Base-by-base conservation (phyloP, 1,140 invertebrate species). In the Zophobas morio region DNA sequence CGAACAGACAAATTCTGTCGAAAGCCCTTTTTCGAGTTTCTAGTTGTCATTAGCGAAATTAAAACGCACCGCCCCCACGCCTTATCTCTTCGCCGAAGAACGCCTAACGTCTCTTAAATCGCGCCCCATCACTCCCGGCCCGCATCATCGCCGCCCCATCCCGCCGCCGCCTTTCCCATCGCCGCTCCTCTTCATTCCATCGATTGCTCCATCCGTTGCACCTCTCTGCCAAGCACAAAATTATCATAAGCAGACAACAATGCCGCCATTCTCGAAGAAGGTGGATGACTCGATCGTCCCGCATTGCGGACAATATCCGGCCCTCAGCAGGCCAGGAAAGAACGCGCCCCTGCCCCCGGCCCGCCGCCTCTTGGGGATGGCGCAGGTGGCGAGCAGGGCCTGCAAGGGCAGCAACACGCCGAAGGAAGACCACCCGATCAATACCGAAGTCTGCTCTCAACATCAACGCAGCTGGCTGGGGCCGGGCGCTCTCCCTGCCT, bases 231-330 rank as follows among this genome's bases (percentile, higher is more conserved):
- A 32, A 34, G 6, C 3, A 40, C 33, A 20, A 63, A 40, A 63
- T 63, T 40, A 66, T 66, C 60, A 33, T 40, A 66, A 66, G 40
- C 6, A 66, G 60, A 66, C 60, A 42, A 66, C 60, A 66, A 66
- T 66, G 39, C 37, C 37, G 2, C 33, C 1, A 66, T 66, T 66
- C 35, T 66, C 8, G n/a, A 66, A 66, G 39, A 39, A 42, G 60
- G 60, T 66, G 60, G 60, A 66, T 66, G 60, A 66, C 60, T 66
- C 60, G 6, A 20, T 20, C 60, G 39, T 66, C 60, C 60, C 60
- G 60, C 60, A 66, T 66, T 66, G 60, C 60, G 60, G 60, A 47
- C 60, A 42, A 66, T 66, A 66, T 66, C 60, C 60, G 60, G 60
- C 60, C 60, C 60, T 66, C 60, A 66, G 60, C 60, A 66, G 60